Conservation (phyloP, 2,113 vertebrate species). For the Phasianus colchicus region DNA sequence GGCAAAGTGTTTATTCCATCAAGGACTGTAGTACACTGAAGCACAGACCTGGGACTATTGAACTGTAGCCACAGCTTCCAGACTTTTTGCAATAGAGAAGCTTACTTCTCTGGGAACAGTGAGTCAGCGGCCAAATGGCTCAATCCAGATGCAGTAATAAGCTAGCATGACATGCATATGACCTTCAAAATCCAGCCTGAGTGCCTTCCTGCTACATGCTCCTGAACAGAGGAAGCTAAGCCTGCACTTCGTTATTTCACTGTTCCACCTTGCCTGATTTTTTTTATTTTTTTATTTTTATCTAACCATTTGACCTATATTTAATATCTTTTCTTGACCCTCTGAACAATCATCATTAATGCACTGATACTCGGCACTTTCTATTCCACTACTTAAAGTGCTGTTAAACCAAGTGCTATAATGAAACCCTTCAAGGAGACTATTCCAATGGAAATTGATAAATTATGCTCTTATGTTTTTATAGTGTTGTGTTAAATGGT, state of each 20-base stretch:
- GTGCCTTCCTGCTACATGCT: background rate
- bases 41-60: background rate
- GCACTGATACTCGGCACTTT: background rate
- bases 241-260: background rate
- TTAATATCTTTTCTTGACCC: background rate
- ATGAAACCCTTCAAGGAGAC: background rate
- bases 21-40: background rate
- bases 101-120: background rate
- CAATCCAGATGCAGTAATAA: background rate
- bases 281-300: background rate
- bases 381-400: background rate
- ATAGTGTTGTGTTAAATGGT: background rate
- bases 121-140: background rate
- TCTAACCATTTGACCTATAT: background rate
- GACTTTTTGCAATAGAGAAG: background rate
- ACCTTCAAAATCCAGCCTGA: background rate
- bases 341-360: background rate
- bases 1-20: background rate
- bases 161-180: background rate
- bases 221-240: background rate
- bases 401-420: background rate
- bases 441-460: background rate
- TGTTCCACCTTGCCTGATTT: background rate
- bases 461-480: background rate
- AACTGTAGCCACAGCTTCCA: background rate